These are phyloP conservation scores for Toxotes lorentzi DNA, from an alignment of 2,797 vertebrate genomes.

Conservation along the genomic window DNA sequence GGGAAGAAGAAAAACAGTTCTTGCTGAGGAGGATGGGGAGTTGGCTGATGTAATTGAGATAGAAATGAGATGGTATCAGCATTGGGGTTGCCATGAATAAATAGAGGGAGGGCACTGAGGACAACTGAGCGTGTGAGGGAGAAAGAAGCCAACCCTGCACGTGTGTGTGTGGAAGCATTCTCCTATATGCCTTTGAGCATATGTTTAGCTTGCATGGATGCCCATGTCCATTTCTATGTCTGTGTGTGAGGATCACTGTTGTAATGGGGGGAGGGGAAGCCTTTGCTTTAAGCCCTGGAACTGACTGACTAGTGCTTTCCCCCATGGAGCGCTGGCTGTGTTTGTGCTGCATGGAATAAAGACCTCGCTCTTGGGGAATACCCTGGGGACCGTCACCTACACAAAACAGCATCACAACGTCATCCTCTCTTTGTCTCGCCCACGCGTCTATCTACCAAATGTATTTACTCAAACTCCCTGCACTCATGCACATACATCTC, in stretches of 20 bases:
- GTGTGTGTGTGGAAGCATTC: conserved; percentile 57
- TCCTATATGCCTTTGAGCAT: conserved; percentile 71
- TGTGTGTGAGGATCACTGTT: conserved; percentile 59
- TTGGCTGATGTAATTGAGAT: conserved; percentile 85
- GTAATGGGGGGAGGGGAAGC: conserved; percentile 69
- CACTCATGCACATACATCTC: conserved; percentile 46
- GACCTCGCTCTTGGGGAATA: conserved; percentile 59
- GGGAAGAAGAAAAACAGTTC: conserved; percentile 66
- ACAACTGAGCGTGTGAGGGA: conserved; percentile 73
- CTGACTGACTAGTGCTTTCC: conserved; percentile 75
- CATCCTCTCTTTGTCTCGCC: conserved; percentile 67
- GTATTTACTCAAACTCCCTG: conserved; percentile 53
- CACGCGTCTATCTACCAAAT: conserved; percentile 60
- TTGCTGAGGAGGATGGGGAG: conserved; percentile 68
- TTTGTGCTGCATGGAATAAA: conserved; percentile 76
- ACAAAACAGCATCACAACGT: conserved; percentile 66
- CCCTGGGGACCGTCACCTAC: conserved; percentile 71
- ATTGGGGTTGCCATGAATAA: conserved; percentile 80
- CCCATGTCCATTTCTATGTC: conserved; percentile 38
- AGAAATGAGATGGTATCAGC: conserved; percentile 85
- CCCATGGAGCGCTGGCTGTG: conserved; percentile 66
- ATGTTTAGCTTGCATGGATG: conserved; percentile 51
- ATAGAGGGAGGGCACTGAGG: conserved; percentile 78
- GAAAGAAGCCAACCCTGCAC: conserved; percentile 58
- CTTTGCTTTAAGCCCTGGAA: conserved; percentile 74